Base-by-base conservation (phyloP, 2,113 vertebrate species). In the Mesoclemmys tuberculata region DNA sequence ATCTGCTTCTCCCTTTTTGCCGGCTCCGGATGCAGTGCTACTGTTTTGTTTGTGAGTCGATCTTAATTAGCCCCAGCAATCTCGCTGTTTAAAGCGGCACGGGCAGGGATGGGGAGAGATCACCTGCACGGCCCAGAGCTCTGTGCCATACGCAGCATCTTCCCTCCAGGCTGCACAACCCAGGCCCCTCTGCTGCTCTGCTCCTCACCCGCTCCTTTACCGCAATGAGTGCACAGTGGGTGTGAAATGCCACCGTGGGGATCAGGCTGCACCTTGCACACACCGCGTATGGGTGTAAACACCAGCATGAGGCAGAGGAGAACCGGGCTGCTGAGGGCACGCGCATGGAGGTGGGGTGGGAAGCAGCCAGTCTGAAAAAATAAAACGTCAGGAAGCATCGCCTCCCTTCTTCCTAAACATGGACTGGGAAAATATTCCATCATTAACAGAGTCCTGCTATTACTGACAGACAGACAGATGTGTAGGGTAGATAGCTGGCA, bases 1-100 rank as follows among this genome's bases (percentile, higher is more conserved):
- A 97, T 96, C 96, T 97, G 96, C 96, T 95, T 88, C 89, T 52
- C 89, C 84, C 84, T 92, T 44, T 27, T 85, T 78, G 85, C 90
- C 82, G 91, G 71, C 93, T 46, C 49, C 0, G 31, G 91, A 55
- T n/a, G 89, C 48, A 4, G 94, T 74, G 81, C 24, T n/a, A 90
- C 85, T 52, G 87, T 58, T 92, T 81, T 71, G 94, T 92, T 80
- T 79, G 26, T 8, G 1, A 3, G 92, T 93, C 94, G 10, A 75
- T 94, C 94, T 94, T 88, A 79, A 94, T 94, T 88, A 96, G 93
- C 90, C 84, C 87, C 94, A 18, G 64, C 38, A 83, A 85, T 86
- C 92, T 93, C 75, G 0, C 29, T 5, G 24, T 0, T n/a, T 22
- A 26, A 31, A 71, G 92, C 89, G 22, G 51, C 0, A 74, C 74